Conservation (phyloP, 2,888 invertebrate genomes). For the Anthoptus insignis region DNA sequence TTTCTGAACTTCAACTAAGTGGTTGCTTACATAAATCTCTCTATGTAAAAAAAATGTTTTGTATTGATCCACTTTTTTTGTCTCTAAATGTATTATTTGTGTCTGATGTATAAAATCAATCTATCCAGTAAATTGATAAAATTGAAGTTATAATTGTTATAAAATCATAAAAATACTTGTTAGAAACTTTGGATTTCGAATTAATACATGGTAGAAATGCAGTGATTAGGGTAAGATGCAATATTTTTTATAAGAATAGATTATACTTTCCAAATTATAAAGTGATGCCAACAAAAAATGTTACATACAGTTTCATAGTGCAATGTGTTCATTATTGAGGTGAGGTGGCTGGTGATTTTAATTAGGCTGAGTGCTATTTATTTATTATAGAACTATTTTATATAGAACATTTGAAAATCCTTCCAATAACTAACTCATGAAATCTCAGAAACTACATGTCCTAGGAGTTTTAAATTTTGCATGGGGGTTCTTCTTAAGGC, state of each 20-base stretch:
- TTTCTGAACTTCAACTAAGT: too few species aligned
- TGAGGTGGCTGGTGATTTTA: constrained; percentile 7
- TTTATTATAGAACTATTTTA: too few species aligned
- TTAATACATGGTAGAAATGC: constrained; percentile 30
- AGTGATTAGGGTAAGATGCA: constrained; percentile 33
- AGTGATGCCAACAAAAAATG: neutral
- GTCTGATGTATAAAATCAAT: neutral
- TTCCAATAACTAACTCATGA: too few species aligned
- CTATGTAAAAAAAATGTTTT: too few species aligned
- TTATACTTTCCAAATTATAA: constrained; percentile 27
- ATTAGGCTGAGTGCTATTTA: neutral
- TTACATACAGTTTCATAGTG: too few species aligned
- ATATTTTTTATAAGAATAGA: constrained; percentile 36
- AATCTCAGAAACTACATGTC: too few species aligned
- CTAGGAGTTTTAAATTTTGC: too few species aligned
- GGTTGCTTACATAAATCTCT: too few species aligned
- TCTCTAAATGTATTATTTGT: too few species aligned
- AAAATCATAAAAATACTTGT: neutral
- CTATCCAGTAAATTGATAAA: neutral
- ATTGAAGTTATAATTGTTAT: neutral
- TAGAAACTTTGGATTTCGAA: constrained; percentile 23
- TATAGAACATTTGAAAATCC: neutral
- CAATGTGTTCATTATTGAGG: neutral
- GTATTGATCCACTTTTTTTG: too few species aligned
- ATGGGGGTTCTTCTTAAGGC: too few species aligned